Base-by-base conservation (phyloP, 2,113 vertebrate species). In the Oreochromis tanganicae region DNA sequence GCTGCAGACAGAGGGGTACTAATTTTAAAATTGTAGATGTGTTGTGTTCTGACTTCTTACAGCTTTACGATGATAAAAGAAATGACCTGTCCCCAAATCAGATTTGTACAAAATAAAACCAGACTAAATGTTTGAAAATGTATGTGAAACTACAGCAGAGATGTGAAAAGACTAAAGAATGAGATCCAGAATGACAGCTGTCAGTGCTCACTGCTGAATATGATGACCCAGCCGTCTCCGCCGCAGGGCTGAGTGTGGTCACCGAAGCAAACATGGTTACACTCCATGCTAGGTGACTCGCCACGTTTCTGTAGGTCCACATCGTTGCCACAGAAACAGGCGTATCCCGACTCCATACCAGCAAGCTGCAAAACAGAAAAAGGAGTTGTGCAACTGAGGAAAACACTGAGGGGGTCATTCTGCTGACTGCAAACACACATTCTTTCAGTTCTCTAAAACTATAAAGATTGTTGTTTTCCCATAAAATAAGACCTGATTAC, bases 321-420 rank as follows among this genome's bases (percentile, higher is more conserved):
- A 52, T 99, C 97, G 84, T 98, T 98, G 82, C 98, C 98, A 81
- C 98, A 99, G 96, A 99, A 99, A 95, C 98, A 99, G 63, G 98
- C 98, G 29, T 98, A 99, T 82, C 98, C 98, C 3, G 98, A 98
- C 93, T 99, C 98, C 97, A 99, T 98, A 24, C 98, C 98, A 5
- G 98, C 98, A 50, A 99, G 97, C 98, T 99, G 95, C 75, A 86
- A 93, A 43, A 89, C 32, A 94, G 27, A 85, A 91, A 68, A 24
- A 41, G 66, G 56, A 79, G 17, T 16, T 57, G 85, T 83, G 87
- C 83, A 89, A 5, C 56, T 21, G 32, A 86, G 27, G 13, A 41
- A 84, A 85, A 78, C 50, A 59, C 10, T 0, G 41, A 48, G 27
- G 56, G 27, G 75, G 13, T 46, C 50, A 48, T 4, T 0, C 46